These are phyloP conservation scores for Brachymystax lenok DNA, from an alignment of 2,797 vertebrate genomes.

Conservation along the genomic window DNA sequence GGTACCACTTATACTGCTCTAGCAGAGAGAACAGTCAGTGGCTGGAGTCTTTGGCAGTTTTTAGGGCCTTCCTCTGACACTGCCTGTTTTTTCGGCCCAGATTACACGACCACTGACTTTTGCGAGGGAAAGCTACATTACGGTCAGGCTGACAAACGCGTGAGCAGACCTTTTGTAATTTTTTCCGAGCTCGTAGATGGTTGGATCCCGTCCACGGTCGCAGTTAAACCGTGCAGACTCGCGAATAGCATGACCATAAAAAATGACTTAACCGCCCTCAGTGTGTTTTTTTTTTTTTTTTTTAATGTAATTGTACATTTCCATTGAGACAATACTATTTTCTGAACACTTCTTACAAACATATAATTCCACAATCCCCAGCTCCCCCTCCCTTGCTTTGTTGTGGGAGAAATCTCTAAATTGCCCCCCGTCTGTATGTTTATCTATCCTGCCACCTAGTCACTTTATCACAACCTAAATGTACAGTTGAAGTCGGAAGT, in stretches of 20 bases:
- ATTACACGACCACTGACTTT: too few relatives aligned
- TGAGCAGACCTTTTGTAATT: neutral
- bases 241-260: conserved; percentile 46
- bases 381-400: conserved; percentile 7
- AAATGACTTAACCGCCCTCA: conserved; percentile 45
- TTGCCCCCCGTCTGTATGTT: conserved; percentile 2
- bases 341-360: conserved; percentile 7
- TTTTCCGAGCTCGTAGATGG: neutral
- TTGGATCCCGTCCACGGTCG: conserved; percentile 30
- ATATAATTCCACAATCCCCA: conserved; percentile 28
- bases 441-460: too few relatives aligned
- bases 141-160: neutral
- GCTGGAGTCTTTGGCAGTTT: too few relatives aligned
- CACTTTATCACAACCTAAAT: too few relatives aligned
- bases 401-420: conserved; percentile 22
- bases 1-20: neutral
- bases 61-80: too few relatives aligned
- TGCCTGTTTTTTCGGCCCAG: too few relatives aligned
- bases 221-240: conserved; percentile 44
- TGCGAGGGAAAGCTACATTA: too few relatives aligned
- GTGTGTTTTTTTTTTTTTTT: too few relatives aligned
- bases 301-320: conserved; percentile 68
- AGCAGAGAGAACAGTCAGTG: too few relatives aligned
- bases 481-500: too few relatives aligned
- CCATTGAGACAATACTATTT: conserved; percentile 26